phyloP scores from a whole-genome alignment of 2,888 invertebrate genomes.

The Schizaphis graminum region DNA sequence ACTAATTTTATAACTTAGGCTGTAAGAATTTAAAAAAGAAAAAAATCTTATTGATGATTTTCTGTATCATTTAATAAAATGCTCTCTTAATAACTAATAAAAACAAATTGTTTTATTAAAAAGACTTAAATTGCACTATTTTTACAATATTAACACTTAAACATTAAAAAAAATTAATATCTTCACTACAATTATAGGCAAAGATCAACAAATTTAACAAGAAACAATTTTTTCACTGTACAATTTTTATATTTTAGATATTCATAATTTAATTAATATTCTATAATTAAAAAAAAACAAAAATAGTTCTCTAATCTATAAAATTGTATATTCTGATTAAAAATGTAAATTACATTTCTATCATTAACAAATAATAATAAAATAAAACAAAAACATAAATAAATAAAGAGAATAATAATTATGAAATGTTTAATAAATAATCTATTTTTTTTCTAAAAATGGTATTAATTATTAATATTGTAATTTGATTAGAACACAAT shows the following conservation, averaged over 20 bases:
- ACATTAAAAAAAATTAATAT: slow-evolving; percentile 63
- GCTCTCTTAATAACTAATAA: slow-evolving; percentile 65
- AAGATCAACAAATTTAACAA: slow-evolving; percentile 66
- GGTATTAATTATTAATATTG: slow-evolving; percentile 56
- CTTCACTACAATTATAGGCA: slow-evolving; percentile 65
- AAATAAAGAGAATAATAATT: slow-evolving; percentile 38
- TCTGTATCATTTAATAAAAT: slow-evolving; percentile 64
- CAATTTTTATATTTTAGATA: slow-evolving; percentile 59
- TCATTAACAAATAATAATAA: slow-evolving; percentile 59
- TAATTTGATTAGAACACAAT: slow-evolving; percentile 63
- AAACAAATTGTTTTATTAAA: slow-evolving; percentile 66
- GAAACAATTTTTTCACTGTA: slow-evolving; percentile 66
- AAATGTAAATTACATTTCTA: slow-evolving; percentile 55
- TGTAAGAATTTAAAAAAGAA: slow-evolving; percentile 61
- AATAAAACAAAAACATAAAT: slow-evolving; percentile 52
- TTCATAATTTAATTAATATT: slow-evolving; percentile 49
- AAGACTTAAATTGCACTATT: slow-evolving; percentile 66
- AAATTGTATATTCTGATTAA: slow-evolving; percentile 57
- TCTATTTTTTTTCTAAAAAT: slow-evolving; percentile 58
- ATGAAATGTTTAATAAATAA: slow-evolving; percentile 56
- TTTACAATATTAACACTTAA: slow-evolving; percentile 66
- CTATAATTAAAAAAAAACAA: slow-evolving; percentile 52
- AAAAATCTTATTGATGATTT: slow-evolving; percentile 55
- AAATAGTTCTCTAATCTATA: slow-evolving; percentile 54
- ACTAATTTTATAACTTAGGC: slow-evolving; percentile 59